Base-by-base conservation (phyloP, 2,888 invertebrate species). In the Phrixothrix hirtus region DNA sequence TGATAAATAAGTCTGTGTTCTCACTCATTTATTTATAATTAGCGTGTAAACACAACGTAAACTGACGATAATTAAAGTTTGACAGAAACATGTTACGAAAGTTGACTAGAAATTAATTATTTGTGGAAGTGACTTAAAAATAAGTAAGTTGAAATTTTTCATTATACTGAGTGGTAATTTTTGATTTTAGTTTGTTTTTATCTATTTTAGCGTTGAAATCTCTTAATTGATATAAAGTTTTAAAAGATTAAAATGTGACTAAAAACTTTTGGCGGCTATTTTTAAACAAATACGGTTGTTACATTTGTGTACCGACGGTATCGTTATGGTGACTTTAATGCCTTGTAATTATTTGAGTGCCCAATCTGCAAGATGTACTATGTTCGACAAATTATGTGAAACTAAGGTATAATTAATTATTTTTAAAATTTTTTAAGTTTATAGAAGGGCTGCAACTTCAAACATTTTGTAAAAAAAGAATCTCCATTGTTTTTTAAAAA, bases 291-390 rank as follows among this genome's bases (percentile, higher is more conserved):
- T 12, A 16, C 1, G 10, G 15, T 10, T 35, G 15, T 17, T 17
- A 34, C 10, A 17, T 17, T 9, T 7, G 35, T 35, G 35, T 11
- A n/a, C n/a, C n/a, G n/a, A n/a, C n/a, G n/a, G n/a, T n/a, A 25
- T 9, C 38, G 25, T 62, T 72, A 83, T 83, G 83, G 83, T 83
- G 80, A 83, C 83, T 69, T 79, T 83, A 78, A 83, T 83, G 83
- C 83, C 83, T 76, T 83, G 83, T 77, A 81, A 80, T 76, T 83
- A 81, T 77, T 77, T 83, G 71, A 81, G 81, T 73, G 78, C 80
- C 60, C 77, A 79, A 66, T 78, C 80, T 62, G 78, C 81, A 70
- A 66, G 75, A 70, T 75, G 75, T 68, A 70, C 73, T 45, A 75
- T 75, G 71, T 72, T 75, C 61, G 75, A 75, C 64, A 76, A 75